These are phyloP conservation scores for Apteryx mantelli DNA, from an alignment of 2,113 vertebrate species.

Conservation along the genomic window DNA sequence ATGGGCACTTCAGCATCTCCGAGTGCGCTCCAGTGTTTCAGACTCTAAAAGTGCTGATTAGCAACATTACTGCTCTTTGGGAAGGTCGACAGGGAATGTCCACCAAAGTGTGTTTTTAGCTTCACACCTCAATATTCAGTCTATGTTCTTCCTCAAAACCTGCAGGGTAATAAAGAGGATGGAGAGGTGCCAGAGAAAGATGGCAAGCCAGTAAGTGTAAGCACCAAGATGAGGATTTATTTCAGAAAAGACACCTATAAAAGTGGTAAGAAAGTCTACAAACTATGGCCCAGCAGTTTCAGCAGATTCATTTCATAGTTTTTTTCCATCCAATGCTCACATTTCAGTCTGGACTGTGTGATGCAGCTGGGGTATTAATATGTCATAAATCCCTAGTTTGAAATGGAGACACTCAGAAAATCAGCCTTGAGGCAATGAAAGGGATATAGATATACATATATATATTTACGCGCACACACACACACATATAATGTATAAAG, in stretches of 20 bases:
- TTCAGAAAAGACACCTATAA: background rate
- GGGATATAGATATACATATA: background rate
- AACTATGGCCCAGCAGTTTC: background rate
- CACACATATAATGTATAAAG: background rate
- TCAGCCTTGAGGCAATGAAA: background rate
- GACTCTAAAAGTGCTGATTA: background rate
- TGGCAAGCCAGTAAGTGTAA: background rate
- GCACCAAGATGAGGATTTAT: background rate
- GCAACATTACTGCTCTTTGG: background rate
- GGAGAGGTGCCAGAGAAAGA: background rate
- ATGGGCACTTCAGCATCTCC: background rate
- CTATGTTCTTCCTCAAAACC: background rate
- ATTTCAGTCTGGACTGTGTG: background rate
- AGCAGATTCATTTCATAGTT: background rate
- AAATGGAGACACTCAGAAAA: background rate
- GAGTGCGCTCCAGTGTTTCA: background rate
- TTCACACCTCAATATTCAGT: background rate
- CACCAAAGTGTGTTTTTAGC: background rate
- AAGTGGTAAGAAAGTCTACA: background rate
- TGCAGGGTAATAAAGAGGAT: background rate
- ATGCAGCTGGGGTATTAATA: background rate
- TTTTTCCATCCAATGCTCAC: background rate
- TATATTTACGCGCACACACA: background rate
- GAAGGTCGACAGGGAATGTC: background rate
- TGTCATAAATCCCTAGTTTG: background rate